Evolutionary conservation across 2,113 vertebrate genomes (phyloP).

Genomic region (Cyrtonyx montezumae): DNA sequence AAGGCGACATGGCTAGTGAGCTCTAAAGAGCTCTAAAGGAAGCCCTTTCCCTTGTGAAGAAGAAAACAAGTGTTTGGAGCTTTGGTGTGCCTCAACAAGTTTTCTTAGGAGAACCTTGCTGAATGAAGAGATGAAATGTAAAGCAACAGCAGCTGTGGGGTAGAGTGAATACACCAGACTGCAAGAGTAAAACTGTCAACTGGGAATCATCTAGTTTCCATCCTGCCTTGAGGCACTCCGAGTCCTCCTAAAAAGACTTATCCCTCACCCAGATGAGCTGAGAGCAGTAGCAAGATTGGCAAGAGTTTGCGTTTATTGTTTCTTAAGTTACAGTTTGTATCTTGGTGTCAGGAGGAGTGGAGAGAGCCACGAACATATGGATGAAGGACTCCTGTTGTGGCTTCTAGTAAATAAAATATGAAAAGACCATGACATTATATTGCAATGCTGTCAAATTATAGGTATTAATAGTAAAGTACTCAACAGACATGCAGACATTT

Average conservation of each 20-base stretch:
- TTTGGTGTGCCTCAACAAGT: neutral
- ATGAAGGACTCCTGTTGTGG: neutral
- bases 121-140: neutral
- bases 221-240: neutral
- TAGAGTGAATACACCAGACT: neutral
- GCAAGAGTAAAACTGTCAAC: neutral
- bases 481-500: neutral
- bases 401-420: neutral
- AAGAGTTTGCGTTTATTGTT: neutral
- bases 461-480: neutral
- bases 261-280: neutral
- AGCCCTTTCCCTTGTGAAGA: neutral
- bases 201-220: neutral
- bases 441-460: neutral
- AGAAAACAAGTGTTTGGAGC: neutral
- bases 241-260: neutral
- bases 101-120: neutral
- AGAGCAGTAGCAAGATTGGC: fast-evolving
- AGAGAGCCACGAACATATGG: neutral
- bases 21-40: neutral
- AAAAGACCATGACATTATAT: neutral
- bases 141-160: neutral
- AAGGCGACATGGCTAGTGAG: too few species aligned
- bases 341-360: neutral
- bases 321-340: neutral